A percentile compares a stretch with the other conserved stretches of the same genome.
These are phyloP conservation scores for Porites rus DNA, from an alignment of 92 coral and sea anemone species.

Conservation along the genomic window DNA sequence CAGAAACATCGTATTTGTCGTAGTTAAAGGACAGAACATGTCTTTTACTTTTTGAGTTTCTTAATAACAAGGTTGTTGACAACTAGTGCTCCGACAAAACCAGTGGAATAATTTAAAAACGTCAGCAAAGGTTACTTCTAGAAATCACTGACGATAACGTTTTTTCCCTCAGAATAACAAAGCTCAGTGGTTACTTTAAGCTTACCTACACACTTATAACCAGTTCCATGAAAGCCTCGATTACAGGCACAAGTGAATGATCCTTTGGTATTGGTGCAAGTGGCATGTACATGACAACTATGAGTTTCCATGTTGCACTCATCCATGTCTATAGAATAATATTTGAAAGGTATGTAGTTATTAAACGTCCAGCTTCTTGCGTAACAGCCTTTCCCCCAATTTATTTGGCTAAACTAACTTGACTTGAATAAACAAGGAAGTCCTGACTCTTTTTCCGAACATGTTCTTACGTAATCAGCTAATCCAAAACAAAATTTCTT, in stretches of 20 bases:
- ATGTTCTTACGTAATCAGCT: no score
- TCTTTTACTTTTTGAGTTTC: not conserved
- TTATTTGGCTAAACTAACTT: no score
- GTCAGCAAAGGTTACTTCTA: not conserved
- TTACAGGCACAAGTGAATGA: slow-evolving; percentile 71
- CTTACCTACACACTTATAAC: slow-evolving; percentile 79
- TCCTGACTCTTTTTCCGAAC: no score
- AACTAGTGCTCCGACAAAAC: not conserved
- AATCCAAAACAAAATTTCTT: no score
- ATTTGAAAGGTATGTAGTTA: not conserved
- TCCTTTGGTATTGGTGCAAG: slow-evolving; percentile 69
- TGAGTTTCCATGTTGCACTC: slow-evolving; percentile 63
- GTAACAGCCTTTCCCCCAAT: no score
- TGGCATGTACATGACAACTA: slow-evolving; percentile 65
- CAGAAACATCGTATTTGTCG: not conserved
- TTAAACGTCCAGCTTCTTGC: not conserved
- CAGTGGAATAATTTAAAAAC: no score
- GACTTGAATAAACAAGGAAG: no score
- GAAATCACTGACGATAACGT: not conserved
- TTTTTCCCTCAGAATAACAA: no score
- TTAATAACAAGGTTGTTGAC: not conserved
- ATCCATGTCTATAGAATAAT: slow-evolving; percentile 29
- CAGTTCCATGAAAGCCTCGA: slow-evolving; percentile 86
- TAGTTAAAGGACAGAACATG: not conserved
- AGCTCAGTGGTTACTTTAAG: not conserved